phyloP scores from a whole-genome alignment of 2,888 invertebrate genomes.

The Zele albiditarsus region DNA sequence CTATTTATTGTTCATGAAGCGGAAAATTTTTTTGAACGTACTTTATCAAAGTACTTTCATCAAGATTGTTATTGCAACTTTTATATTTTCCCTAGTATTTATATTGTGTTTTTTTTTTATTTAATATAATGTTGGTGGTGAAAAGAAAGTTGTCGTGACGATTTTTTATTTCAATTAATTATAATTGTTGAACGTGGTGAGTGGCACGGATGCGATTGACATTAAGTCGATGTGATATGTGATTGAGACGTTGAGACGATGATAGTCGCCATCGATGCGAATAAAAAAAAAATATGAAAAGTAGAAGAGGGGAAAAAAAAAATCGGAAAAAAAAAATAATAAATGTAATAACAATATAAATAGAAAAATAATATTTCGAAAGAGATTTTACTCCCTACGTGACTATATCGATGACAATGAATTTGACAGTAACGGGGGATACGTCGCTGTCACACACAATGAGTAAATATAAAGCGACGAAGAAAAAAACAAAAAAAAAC shows the following conservation, averaged over 20 bases:
- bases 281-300: neutral
- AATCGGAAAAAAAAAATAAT: neutral
- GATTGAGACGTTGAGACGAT: no score
- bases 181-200: neutral
- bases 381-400: neutral
- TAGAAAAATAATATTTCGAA: neutral
- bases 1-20: no score
- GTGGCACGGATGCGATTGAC: neutral
- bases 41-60: no score
- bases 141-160: no score
- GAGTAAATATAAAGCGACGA: neutral
- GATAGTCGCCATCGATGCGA: neutral
- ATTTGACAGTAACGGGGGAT: neutral
- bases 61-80: no score
- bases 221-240: neutral
- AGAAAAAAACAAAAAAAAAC: neutral
- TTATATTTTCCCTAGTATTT: no score
- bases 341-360: neutral
- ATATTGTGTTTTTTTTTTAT: no score
- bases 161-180: neutral
- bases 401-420: neutral
- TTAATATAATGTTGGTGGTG: no score
- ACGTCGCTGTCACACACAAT: neutral
- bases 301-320: neutral
- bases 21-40: no score